Percentiles rank a stretch among this genome's conserved stretches.
Conservation (phyloP, 2,113 vertebrate genomes). For the Pelmatolapia mariae region DNA sequence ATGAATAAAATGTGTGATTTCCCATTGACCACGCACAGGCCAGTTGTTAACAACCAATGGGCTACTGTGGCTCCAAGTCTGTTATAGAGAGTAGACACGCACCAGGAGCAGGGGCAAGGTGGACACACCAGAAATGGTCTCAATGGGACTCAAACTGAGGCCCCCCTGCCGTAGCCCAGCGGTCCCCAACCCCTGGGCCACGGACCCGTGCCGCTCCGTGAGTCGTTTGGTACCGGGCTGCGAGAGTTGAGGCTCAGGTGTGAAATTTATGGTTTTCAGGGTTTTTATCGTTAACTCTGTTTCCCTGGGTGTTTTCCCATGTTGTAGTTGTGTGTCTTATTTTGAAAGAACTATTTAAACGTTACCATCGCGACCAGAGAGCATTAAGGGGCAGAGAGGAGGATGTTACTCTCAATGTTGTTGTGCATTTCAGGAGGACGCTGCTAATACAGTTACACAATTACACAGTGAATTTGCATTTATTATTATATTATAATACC, state of each 20-base stretch:
- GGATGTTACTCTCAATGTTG: accelerated
- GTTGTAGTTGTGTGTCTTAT: background rate
- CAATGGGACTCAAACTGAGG: background rate
- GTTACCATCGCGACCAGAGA: accelerated
- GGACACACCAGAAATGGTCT: background rate
- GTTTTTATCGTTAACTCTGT: background rate
- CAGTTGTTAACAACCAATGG: background rate
- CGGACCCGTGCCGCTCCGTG: accelerated
- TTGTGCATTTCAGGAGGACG: background rate
- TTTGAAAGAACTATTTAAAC: background rate
- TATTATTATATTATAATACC: background rate
- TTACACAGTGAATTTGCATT: background rate
- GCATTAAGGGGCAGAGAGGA: background rate
- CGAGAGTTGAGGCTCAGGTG: background rate
- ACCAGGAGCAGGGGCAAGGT: background rate
- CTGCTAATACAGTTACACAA: background rate
- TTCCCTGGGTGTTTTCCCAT: background rate
- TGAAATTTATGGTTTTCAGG: background rate
- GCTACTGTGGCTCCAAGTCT: background rate
- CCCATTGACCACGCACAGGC: background rate
- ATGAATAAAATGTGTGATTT: background rate
- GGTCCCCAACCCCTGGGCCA: background rate
- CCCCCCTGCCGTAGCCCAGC: background rate
- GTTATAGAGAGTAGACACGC: background rate
- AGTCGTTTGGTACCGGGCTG: background rate